phyloP scores from a whole-genome alignment of 2,113 vertebrate genomes.

The Melierax canorus region DNA sequence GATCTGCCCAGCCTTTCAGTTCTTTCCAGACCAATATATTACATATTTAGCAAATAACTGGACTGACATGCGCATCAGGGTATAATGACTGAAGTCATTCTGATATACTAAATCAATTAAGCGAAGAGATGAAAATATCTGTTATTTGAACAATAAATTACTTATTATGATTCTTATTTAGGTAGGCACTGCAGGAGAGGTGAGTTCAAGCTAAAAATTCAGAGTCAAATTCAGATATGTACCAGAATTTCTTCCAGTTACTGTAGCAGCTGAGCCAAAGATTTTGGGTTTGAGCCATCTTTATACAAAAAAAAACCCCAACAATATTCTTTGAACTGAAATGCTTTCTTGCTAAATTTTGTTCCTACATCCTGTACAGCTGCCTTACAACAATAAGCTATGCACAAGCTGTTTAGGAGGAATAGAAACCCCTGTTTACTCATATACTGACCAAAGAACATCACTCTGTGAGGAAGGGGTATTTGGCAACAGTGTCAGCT shows the following conservation, averaged over 20 bases:
- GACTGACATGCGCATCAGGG: accelerated
- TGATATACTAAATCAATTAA: background rate
- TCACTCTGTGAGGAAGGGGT: background rate
- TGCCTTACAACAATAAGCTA: background rate
- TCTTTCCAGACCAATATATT: background rate
- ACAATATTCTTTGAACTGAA: background rate
- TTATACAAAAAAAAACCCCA: background rate
- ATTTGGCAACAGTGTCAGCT: background rate
- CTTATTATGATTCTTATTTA: background rate
- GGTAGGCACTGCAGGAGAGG: background rate
- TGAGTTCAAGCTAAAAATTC: background rate
- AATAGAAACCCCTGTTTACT: background rate
- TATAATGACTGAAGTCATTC: background rate
- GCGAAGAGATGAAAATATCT: background rate
- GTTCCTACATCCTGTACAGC: background rate
- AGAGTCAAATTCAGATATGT: background rate
- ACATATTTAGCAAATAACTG: background rate
- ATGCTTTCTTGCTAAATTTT: background rate
- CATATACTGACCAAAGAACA: background rate
- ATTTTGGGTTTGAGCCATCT: background rate
- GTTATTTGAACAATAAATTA: background rate
- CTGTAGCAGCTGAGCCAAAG: background rate
- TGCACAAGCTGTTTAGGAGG: background rate
- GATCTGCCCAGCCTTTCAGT: background rate
- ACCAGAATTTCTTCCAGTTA: background rate